Conservation (phyloP, 2,888 invertebrate species). For the Drosophila subsilvestris region DNA sequence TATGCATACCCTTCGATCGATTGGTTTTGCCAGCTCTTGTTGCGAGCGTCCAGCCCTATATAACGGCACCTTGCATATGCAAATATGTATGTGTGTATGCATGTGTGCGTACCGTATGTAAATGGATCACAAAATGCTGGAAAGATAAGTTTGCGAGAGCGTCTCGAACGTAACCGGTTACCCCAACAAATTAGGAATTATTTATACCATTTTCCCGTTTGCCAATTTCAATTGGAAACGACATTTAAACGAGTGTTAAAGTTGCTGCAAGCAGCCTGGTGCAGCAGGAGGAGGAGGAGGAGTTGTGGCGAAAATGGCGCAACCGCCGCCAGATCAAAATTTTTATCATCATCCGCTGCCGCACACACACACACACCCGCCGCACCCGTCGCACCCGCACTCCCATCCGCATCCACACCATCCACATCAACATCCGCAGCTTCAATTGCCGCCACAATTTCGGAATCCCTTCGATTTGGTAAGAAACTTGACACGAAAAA, state of each 20-base stretch:
- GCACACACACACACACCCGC: slow-evolving; percentile 57
- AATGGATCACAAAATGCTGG: slow-evolving; percentile 61
- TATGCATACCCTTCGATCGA: no score
- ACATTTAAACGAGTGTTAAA: neutral
- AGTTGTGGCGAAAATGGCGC: slow-evolving; percentile 73
- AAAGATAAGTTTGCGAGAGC: slow-evolving; percentile 55
- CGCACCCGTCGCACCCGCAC: slow-evolving; percentile 47
- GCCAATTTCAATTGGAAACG: neutral
- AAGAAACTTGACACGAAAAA: slow-evolving; percentile 32
- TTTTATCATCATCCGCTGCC: slow-evolving; percentile 69
- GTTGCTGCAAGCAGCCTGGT: slow-evolving; percentile 12
- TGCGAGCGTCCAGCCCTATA: slow-evolving; percentile 8
- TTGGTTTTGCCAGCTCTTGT: neutral
- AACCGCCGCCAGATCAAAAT: slow-evolving; percentile 76
- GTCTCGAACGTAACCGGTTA: slow-evolving; percentile 68
- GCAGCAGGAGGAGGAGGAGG: slow-evolving; percentile 32
- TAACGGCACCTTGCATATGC: slow-evolving; percentile 60
- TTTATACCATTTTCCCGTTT: slow-evolving; percentile 1
- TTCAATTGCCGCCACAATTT: slow-evolving; percentile 74
- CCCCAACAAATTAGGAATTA: slow-evolving; percentile 19
- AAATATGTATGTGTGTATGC: slow-evolving; percentile 11
- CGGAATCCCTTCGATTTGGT: slow-evolving; percentile 77
- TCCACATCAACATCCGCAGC: slow-evolving; percentile 66
- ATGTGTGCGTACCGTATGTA: slow-evolving; percentile 9
- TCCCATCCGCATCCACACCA: slow-evolving; percentile 44